Percentiles rank a stretch among this genome's conserved stretches.
phyloP scores from a whole-genome alignment of 2,888 invertebrate genomes.

The Melikaiella ostensackeni region DNA sequence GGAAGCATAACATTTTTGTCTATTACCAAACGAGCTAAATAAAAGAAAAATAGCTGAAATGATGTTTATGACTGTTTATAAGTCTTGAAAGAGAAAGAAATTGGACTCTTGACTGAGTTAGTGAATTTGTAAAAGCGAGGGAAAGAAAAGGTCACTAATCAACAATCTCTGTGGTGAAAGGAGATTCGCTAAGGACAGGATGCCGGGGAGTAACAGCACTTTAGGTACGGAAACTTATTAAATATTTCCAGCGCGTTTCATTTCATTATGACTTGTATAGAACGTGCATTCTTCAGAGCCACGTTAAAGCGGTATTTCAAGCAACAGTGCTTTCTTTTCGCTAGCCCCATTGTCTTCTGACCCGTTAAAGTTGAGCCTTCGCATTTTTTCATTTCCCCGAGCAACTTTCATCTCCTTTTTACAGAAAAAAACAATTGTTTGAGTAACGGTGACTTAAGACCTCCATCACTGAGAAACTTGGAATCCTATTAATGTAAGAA shows the following conservation, averaged over 20 bases:
- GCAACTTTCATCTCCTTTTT: not conserved
- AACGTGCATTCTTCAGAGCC: slow-evolving; percentile 46
- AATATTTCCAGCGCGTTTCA: slow-evolving; percentile 72
- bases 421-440: slow-evolving; percentile 12
- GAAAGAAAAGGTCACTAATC: slow-evolving; percentile 59
- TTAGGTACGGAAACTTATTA: slow-evolving; percentile 66
- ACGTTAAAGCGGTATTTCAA: slow-evolving; percentile 22
- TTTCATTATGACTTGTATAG: slow-evolving; percentile 66
- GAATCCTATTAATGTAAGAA: not conserved
- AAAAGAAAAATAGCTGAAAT: not conserved
- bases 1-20: too few relatives aligned
- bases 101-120: slow-evolving; percentile 22
- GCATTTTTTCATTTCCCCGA: slow-evolving; percentile 11
- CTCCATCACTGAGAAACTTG: not conserved
- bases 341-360: slow-evolving; percentile 10
- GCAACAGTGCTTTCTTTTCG: slow-evolving; percentile 22
- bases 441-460: not conserved
- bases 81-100: not conserved
- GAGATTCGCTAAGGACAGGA: slow-evolving; percentile 56
- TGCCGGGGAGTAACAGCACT: slow-evolving; percentile 45
- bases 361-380: slow-evolving; percentile 14
- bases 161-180: slow-evolving; percentile 60
- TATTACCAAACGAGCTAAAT: not conserved
- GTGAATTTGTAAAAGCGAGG: slow-evolving; percentile 18
- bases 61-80: not conserved